Base-by-base conservation (phyloP, 2,113 vertebrate species). In the Hymenochirus boettgeri region DNA sequence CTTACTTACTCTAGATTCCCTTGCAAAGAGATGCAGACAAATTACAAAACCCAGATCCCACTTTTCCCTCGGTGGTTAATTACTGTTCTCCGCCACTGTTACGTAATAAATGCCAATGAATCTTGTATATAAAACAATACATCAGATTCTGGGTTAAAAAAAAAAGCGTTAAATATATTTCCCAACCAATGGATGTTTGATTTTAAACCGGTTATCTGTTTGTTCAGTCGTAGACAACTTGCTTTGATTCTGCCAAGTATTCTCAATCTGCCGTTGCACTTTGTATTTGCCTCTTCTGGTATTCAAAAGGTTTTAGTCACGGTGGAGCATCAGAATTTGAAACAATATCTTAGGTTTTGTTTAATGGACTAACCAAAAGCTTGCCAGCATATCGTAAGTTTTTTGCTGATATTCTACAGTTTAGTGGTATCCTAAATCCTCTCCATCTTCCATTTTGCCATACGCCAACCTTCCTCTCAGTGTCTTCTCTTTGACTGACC, bases 1-100 rank as follows among this genome's bases (percentile, higher is more conserved):
- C 75, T 79, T 73, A 83, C 82, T 87, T 86, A 84, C 82, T 81
- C 80, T 84, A 82, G 85, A 80, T 84, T 82, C 79, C 79, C 78
- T 80, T 75, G 19, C 81, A 83, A 80, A 83, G 75, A 84, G 74
- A 79, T 52, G 82, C 75, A 63, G 79, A 76, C 75, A 79, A 76
- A 76, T 81, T 82, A 77, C 77, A 85, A 85, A 79, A 77, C 27
- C 76, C 79, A 79, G 79, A 77, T 72, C 78, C 81, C 75, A 75
- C 83, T 77, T n/a, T n/a, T n/a, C n/a, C 83, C 83, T 80, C 76
- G 71, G 74, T 77, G n/a, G 74, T 60, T 78, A 80, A 64, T 84
- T 77, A 76, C 75, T 81, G 71, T 78, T 70, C n/a, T n/a, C 77
- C 77, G 75, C 80, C 71, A 75, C 53, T 71, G 27, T 37, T 78